phyloP scores from a whole-genome alignment of 2,888 invertebrate species.

The Galerucella calmariensis region DNA sequence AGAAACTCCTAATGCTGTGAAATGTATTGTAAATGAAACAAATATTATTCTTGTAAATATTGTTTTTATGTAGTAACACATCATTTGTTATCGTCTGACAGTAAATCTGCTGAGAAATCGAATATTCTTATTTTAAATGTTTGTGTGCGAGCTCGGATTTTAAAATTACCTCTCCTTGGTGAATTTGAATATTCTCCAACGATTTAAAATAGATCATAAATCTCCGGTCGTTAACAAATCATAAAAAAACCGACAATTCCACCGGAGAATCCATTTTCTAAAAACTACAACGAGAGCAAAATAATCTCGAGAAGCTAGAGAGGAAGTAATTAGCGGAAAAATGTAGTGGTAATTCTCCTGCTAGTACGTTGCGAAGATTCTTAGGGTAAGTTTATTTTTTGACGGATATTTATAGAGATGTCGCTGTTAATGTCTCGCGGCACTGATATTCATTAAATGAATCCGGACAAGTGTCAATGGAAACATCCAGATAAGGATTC shows the following conservation, averaged over 20 bases:
- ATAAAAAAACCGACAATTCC: background rate
- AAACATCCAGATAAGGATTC: slow-evolving; percentile 3
- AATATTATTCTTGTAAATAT: background rate
- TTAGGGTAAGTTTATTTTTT: background rate
- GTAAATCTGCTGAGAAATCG: background rate
- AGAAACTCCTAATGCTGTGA: no score
- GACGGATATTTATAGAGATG: background rate
- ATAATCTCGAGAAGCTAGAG: background rate
- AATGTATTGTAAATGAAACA: no score
- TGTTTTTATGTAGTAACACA: background rate
- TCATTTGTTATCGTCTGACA: background rate
- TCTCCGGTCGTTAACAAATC: slow-evolving; percentile 3
- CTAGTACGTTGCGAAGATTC: background rate
- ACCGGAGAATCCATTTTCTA: background rate
- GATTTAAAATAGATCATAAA: slow-evolving; percentile 9
- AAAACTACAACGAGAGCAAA: background rate
- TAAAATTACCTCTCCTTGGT: slow-evolving; percentile 7
- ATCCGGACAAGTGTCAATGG: slow-evolving; percentile 3
- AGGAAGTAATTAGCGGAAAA: slow-evolving; percentile 8
- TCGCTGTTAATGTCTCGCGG: background rate
- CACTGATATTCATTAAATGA: background rate
- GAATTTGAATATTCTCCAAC: slow-evolving; percentile 6
- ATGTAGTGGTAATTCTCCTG: background rate
- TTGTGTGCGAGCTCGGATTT: background rate
- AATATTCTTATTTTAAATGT: background rate